Evolutionary conservation across 2,797 vertebrate species (phyloP), one percentile per base, ranked within the genome.

Genomic region (Chlorospingus flavigularis): DNA sequence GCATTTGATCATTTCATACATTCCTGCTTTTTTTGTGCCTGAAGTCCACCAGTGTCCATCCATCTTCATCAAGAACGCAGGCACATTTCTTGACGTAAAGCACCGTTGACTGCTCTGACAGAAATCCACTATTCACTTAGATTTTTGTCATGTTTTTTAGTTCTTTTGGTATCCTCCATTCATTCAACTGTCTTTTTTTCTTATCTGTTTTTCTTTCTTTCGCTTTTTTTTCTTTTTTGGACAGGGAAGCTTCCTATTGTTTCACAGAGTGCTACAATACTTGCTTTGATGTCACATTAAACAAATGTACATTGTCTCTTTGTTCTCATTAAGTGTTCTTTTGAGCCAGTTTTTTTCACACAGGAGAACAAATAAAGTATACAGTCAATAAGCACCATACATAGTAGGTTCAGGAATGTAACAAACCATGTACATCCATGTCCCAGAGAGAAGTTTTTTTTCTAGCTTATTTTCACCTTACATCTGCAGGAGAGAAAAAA

Each of bases 381-480:
- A 98, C 96, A 97, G 97, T 98, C 98, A 97, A 94, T 98, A 97
- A 99, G 98, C 98, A 99, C 99, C 98, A 98, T 98, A 98, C 97
- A 98, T 96, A 97, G 98, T 98, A 98, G 97, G 98, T 97, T 98
- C 98, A 98, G 97, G 98, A 98, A 98, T 98, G 98, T 98, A 97
- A 98, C 97, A 98, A 98, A 97, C 98, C 98, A 98, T 97, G 97
- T 97, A 97, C 98, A 98, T 98, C 98, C 97, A 95, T 97, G 98
- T 98, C 98, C 98, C 97, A 98, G 97, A 97, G 97, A 97, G 98
- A 98, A 98, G 97, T 98, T 97, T 97, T 87, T 98, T 96, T 95
- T 98, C 97, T 93, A 97, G 98, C 97, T 98, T 97, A 97, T 98
- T 98, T 98, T 99, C 99, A 99, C 99, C 99, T 99, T 98, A 99